These are phyloP conservation scores for Eupristina koningsbergeri DNA, from an alignment of 1,140 invertebrate species.

Conservation along the genomic window DNA sequence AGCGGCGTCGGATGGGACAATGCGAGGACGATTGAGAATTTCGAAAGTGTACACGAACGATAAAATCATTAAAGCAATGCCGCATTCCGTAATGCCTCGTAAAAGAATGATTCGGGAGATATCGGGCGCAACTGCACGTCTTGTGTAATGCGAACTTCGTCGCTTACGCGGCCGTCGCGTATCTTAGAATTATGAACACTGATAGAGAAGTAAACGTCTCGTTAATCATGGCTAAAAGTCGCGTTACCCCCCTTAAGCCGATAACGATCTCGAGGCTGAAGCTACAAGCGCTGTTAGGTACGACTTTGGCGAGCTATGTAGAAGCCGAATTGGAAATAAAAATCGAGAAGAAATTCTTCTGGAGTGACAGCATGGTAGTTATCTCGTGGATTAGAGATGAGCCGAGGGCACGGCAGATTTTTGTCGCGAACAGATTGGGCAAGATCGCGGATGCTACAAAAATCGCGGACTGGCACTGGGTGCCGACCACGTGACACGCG, in stretches of 20 bases:
- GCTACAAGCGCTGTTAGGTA: conserved; percentile 65
- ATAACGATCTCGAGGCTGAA: conserved; percentile 67
- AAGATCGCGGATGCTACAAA: too few species aligned
- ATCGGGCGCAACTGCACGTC: too few species aligned
- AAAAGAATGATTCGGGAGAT: background rate
- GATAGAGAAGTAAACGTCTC: background rate
- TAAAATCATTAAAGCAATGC: background rate
- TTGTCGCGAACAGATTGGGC: background rate
- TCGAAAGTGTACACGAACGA: background rate
- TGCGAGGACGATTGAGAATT: too few species aligned
- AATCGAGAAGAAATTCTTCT: conserved; percentile 35
- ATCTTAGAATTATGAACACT: background rate
- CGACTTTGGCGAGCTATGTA: conserved; percentile 17
- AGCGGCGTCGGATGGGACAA: too few species aligned
- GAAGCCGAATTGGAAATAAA: background rate
- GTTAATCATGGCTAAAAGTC: conserved; percentile 9
- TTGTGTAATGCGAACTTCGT: too few species aligned
- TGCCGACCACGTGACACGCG: too few species aligned
- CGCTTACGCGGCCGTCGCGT: conserved; percentile 1
- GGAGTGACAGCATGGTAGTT: conserved; percentile 61
- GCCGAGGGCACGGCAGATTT: conserved; percentile 33
- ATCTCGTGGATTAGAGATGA: conserved; percentile 57
- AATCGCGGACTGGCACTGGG: too few species aligned
- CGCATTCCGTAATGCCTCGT: background rate
- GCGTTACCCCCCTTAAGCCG: conserved; percentile 62